Percentiles rank a stretch among this genome's conserved stretches.
Conservation (phyloP, 2,113 vertebrate species). For the Apeltes quadracus region DNA sequence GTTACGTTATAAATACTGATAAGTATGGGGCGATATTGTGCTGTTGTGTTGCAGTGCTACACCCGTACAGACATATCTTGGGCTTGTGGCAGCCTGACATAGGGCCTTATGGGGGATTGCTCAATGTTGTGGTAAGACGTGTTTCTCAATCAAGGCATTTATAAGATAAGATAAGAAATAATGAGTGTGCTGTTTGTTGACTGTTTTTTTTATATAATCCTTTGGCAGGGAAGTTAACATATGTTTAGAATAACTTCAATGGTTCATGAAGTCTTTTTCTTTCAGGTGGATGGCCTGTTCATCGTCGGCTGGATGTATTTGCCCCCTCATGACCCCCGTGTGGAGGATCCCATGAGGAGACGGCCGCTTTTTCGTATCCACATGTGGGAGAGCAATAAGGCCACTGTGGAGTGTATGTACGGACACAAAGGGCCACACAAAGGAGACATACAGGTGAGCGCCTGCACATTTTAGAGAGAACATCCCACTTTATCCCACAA, state of each 20-base stretch:
- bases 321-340: slow-evolving; percentile 94
- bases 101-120: slow-evolving; percentile 94
- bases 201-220: background rate
- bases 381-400: slow-evolving; percentile 88
- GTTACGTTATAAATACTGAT: background rate
- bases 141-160: slow-evolving; percentile 6
- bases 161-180: background rate
- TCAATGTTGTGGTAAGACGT: slow-evolving; percentile 95
- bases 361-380: slow-evolving; percentile 95
- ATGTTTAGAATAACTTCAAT: background rate
- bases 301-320: slow-evolving; percentile 99
- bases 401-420: slow-evolving; percentile 97
- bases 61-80: slow-evolving; percentile 93
- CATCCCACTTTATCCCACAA: slow-evolving; percentile 12
- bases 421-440: slow-evolving; percentile 96
- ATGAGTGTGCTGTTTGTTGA: background rate
- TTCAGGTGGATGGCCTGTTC: slow-evolving; percentile 93
- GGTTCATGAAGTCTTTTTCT: background rate
- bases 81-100: slow-evolving; percentile 99
- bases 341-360: slow-evolving; percentile 95
- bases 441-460: slow-evolving; percentile 91
- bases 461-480: background rate
- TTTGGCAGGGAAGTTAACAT: background rate
- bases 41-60: slow-evolving; percentile 85
- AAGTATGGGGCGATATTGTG: slow-evolving; percentile 46